Conservation (phyloP, 2,888 invertebrate genomes). For the Diaprepes abbreviatus region DNA sequence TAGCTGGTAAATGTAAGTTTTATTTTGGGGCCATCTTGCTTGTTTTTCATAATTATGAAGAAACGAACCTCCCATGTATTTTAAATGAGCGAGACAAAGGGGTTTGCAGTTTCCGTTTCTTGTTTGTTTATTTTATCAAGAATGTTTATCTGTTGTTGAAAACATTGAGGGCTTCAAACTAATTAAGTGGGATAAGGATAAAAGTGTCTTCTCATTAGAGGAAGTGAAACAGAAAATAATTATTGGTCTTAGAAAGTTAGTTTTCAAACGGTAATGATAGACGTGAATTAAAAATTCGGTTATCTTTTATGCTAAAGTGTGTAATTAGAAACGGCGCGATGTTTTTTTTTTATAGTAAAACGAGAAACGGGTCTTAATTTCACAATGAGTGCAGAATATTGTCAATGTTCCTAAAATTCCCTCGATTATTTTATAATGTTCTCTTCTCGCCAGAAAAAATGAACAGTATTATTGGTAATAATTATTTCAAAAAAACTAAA, state of each 20-base stretch:
- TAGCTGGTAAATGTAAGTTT: slow-evolving; percentile 17
- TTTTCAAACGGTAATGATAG: no score
- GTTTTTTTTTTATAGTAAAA: no score
- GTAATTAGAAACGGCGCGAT: no score
- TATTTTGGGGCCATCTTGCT: slow-evolving; percentile 33
- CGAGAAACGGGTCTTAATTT: no score
- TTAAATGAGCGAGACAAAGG: slow-evolving; percentile 27
- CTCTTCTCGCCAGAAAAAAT: no score
- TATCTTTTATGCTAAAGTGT: no score
- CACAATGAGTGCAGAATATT: no score
- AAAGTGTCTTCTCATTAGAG: neutral
- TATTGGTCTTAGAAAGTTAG: neutral
- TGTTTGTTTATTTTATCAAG: slow-evolving; percentile 32
- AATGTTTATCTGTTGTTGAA: slow-evolving; percentile 10
- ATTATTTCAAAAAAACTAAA: no score
- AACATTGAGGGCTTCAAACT: neutral
- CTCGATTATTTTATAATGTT: no score
- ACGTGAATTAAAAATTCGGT: no score
- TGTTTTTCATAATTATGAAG: slow-evolving; percentile 28
- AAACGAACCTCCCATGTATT: slow-evolving; percentile 15
- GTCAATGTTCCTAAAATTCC: no score
- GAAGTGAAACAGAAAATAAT: neutral
- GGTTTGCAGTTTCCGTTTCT: slow-evolving; percentile 20
- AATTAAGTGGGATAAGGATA: neutral
- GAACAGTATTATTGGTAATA: no score